A percentile compares a stretch with the other conserved stretches of the same genome.
phyloP scores from a whole-genome alignment of 2,797 vertebrate species.

The Helostoma temminkii region DNA sequence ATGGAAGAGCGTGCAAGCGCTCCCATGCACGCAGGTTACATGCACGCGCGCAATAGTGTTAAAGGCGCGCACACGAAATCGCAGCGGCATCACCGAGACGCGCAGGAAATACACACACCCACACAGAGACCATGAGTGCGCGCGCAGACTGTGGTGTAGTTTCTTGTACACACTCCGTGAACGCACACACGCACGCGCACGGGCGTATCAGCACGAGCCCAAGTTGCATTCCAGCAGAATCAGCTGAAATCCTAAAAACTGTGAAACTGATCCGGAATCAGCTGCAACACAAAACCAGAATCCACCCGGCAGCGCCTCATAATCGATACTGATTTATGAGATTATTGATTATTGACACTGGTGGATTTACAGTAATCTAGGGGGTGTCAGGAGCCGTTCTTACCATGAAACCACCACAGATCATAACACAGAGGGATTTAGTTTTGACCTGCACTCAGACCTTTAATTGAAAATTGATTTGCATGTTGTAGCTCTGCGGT shows the following conservation, averaged over 20 bases:
- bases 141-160: background rate
- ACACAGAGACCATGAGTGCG: background rate
- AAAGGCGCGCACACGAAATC: background rate
- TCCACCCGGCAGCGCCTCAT: background rate
- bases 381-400: no score
- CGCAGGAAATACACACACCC: background rate
- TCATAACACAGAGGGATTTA: background rate
- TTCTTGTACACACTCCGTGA: background rate
- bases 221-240: conserved; percentile 32
- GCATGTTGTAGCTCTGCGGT: no score
- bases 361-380: background rate
- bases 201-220: background rate
- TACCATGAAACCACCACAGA: background rate
- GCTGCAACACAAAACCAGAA: background rate
- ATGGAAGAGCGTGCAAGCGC: no score
- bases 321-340: background rate
- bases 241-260: conserved; percentile 14
- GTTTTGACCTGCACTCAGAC: background rate
- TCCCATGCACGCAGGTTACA: background rate
- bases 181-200: background rate
- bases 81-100: background rate
- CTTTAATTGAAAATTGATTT: background rate
- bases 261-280: conserved; percentile 12
- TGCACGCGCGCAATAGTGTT: background rate
- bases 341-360: conserved; percentile 1